Percentiles rank a stretch among this genome's conserved stretches.
These are phyloP conservation scores for Poecilia picta DNA, from an alignment of 2,797 vertebrate genomes.

Conservation along the genomic window DNA sequence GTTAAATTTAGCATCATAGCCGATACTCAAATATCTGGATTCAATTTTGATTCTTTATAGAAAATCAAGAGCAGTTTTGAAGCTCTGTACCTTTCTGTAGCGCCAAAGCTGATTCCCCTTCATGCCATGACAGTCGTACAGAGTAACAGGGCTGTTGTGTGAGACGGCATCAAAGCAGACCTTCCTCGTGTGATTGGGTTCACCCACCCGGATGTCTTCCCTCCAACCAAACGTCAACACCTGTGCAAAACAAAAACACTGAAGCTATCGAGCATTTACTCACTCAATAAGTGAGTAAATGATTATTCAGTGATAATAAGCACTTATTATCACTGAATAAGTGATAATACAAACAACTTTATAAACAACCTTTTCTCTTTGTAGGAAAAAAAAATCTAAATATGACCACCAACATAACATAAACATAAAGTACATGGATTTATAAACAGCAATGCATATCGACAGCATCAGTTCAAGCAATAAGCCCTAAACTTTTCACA, in stretches of 20 bases:
- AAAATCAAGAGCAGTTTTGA: background rate
- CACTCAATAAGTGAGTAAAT: background rate
- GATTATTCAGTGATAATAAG: no score
- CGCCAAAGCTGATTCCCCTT: conserved; percentile 97
- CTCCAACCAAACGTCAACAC: conserved; percentile 95
- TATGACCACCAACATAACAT: background rate
- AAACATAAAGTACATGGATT: background rate
- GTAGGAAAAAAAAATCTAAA: background rate
- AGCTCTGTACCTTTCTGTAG: conserved; percentile 84
- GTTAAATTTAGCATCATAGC: background rate
- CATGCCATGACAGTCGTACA: conserved; percentile 97
- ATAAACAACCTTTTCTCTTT: no score
- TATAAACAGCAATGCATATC: background rate
- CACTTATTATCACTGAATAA: no score
- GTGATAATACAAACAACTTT: no score
- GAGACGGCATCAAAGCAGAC: conserved; percentile 94
- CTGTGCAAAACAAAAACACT: conserved; percentile 63
- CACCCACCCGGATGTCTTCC: conserved; percentile 92
- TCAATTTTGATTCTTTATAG: background rate
- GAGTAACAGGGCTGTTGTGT: conserved; percentile 90
- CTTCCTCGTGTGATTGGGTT: conserved; percentile 93
- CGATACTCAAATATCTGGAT: background rate
- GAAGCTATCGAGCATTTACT: background rate
- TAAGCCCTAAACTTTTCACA: background rate
- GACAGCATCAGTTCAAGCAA: background rate